Percentiles rank a stretch among this genome's conserved stretches.
Conservation (phyloP, 2,797 vertebrate species). For the Ibycter americanus region DNA sequence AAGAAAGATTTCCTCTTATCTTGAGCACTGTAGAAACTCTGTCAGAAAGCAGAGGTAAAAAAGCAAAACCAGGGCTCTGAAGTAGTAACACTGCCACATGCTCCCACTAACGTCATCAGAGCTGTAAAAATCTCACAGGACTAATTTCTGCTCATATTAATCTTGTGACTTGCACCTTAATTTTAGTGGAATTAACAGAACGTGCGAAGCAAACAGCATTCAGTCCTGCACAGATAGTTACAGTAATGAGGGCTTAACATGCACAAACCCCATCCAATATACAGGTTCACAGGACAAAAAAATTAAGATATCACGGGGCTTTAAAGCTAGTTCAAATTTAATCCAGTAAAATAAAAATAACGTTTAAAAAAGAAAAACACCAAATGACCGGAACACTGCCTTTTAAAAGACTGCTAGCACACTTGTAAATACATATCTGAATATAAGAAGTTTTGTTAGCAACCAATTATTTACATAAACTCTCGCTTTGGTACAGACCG, state of each 20-base stretch:
- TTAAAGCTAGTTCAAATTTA: not conserved
- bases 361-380: not conserved
- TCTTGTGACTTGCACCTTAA: not conserved
- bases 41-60: not conserved
- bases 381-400: not conserved
- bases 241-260: not conserved
- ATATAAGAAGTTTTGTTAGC: not conserved
- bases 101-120: not conserved
- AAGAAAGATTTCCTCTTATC: not conserved
- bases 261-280: not conserved
- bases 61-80: not conserved
- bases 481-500: not conserved
- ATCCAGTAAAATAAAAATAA: not conserved
- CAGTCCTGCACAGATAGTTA: not conserved
- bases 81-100: not conserved
- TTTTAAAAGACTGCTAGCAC: not conserved
- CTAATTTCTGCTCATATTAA: not conserved
- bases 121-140: not conserved
- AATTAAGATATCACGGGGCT: not conserved
- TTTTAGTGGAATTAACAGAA: not conserved
- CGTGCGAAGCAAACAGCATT: not conserved
- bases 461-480: not conserved
- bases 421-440: not conserved
- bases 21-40: not conserved
- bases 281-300: not conserved